These are phyloP conservation scores for Hyppa rectilinea DNA, from an alignment of 2,888 invertebrate species.

Conservation along the genomic window DNA sequence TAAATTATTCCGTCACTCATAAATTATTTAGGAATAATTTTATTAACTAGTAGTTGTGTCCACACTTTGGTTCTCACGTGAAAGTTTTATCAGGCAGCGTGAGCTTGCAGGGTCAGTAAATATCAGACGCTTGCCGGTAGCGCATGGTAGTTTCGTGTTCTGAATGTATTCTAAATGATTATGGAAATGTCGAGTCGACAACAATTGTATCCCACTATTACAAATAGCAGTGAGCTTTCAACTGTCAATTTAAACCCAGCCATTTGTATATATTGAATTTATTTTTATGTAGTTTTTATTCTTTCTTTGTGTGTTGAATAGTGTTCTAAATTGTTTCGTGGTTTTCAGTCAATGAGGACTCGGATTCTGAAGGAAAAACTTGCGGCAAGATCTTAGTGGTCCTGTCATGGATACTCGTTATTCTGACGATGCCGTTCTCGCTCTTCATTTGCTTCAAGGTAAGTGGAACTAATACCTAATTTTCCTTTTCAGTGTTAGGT, in stretches of 20 bases:
- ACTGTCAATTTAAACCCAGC: constrained; percentile 50
- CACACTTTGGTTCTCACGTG: constrained; percentile 77
- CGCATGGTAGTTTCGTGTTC: constrained; percentile 46
- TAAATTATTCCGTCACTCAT: constrained; percentile 8
- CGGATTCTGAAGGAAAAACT: constrained; percentile 92
- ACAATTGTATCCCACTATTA: constrained; percentile 82
- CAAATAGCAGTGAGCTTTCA: constrained; percentile 67
- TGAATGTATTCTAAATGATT: constrained; percentile 60
- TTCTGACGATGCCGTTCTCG: constrained; percentile 97
- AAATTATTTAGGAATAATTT: constrained; percentile 10
- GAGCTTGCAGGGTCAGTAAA: constrained; percentile 56
- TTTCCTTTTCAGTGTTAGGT: neutral
- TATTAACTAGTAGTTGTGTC: constrained; percentile 21
- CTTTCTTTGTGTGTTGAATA: neutral
- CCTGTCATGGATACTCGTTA: constrained; percentile 95
- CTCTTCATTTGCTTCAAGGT: constrained; percentile 98
- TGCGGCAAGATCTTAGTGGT: constrained; percentile 96
- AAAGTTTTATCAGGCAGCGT: constrained; percentile 75
- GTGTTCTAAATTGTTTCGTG: constrained; percentile 33
- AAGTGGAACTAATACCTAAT: constrained; percentile 76
- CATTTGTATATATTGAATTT: constrained; percentile 18
- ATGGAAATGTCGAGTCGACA: constrained; percentile 87
- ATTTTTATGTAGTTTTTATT: neutral
- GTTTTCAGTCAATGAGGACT: constrained; percentile 90
- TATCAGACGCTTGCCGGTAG: constrained; percentile 33